These are phyloP conservation scores for Sceloporus tristichus DNA, from an alignment of 2,113 vertebrate species.

Conservation along the genomic window DNA sequence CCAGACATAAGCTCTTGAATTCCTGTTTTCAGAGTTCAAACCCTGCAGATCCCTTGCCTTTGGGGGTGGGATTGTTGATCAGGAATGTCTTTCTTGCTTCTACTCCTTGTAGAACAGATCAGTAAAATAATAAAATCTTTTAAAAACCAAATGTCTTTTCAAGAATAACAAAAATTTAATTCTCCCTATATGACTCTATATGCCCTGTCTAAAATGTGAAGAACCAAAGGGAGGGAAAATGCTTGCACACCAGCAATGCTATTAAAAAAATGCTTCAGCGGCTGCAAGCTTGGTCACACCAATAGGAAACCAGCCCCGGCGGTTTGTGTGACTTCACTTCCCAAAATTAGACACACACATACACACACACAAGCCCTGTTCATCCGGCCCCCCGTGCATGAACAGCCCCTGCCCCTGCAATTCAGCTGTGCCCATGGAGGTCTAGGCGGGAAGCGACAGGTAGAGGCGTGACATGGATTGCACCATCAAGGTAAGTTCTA, in stretches of 20 bases:
- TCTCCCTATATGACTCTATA: background rate
- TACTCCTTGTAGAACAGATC: background rate
- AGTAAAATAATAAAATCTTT: background rate
- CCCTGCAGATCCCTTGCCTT: background rate
- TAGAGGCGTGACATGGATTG: constrained; percentile 83
- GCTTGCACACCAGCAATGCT: constrained; percentile 17
- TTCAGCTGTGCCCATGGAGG: constrained; percentile 35
- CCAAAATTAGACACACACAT: constrained; percentile 79
- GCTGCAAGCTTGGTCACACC: constrained; percentile 65
- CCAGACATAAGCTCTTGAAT: too few relatives aligned
- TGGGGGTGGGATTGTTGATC: background rate
- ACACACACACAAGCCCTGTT: constrained; percentile 39
- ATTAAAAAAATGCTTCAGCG: constrained; percentile 44
- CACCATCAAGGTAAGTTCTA: constrained; percentile 85
- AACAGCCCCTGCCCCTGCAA: constrained; percentile 35
- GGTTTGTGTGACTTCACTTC: constrained; percentile 86
- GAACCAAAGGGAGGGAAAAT: background rate
- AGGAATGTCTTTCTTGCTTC: background rate
- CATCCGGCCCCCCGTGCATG: constrained; percentile 53
- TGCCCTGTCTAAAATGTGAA: background rate
- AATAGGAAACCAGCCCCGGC: constrained; percentile 72
- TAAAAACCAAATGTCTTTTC: background rate
- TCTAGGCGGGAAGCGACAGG: constrained; percentile 31
- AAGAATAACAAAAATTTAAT: background rate
- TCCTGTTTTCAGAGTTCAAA: background rate